Percentiles rank a stretch among this genome's conserved stretches.
Conservation (phyloP, 2,888 invertebrate genomes). For the Eretmocerus hayati region DNA sequence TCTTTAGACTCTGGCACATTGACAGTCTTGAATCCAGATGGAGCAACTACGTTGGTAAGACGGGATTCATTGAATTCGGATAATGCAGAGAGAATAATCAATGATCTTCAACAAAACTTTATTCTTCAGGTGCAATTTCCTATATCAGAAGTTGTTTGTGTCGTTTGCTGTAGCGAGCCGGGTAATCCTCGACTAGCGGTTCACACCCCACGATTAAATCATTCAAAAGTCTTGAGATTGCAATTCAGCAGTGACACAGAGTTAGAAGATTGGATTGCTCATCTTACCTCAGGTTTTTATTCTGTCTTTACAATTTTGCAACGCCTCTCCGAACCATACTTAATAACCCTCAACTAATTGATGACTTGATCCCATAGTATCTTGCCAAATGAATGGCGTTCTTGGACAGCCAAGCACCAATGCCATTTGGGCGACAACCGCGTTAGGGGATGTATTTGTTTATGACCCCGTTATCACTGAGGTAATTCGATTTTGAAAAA, state of each 20-base stretch:
- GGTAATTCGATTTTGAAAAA: slow-evolving; percentile 32
- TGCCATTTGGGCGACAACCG: slow-evolving; percentile 73
- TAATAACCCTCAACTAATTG: too few relatives aligned
- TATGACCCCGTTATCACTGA: slow-evolving; percentile 67
- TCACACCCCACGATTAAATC: slow-evolving; percentile 60
- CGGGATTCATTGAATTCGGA: not conserved
- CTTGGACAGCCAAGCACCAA: slow-evolving; percentile 64
- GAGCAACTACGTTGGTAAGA: slow-evolving; percentile 64
- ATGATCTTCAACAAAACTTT: not conserved
- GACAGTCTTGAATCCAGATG: slow-evolving; percentile 71
- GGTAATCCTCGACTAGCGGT: slow-evolving; percentile 69
- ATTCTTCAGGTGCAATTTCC: slow-evolving; percentile 58
- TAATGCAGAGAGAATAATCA: not conserved
- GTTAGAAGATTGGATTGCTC: slow-evolving; percentile 83
- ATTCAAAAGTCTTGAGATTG: slow-evolving; percentile 58
- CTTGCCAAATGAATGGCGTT: slow-evolving; percentile 65
- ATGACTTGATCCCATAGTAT: slow-evolving; percentile 53
- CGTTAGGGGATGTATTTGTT: slow-evolving; percentile 73
- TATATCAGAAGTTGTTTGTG: slow-evolving; percentile 69
- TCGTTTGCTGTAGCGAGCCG: slow-evolving; percentile 73
- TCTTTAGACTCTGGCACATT: slow-evolving; percentile 66
- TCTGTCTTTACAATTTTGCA: too few relatives aligned
- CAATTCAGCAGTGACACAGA: slow-evolving; percentile 78
- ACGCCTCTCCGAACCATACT: too few relatives aligned
- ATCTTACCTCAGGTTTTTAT: slow-evolving; percentile 58